Base-by-base conservation (phyloP, 2,797 vertebrate genomes). In the Takifugu ocellatus region DNA sequence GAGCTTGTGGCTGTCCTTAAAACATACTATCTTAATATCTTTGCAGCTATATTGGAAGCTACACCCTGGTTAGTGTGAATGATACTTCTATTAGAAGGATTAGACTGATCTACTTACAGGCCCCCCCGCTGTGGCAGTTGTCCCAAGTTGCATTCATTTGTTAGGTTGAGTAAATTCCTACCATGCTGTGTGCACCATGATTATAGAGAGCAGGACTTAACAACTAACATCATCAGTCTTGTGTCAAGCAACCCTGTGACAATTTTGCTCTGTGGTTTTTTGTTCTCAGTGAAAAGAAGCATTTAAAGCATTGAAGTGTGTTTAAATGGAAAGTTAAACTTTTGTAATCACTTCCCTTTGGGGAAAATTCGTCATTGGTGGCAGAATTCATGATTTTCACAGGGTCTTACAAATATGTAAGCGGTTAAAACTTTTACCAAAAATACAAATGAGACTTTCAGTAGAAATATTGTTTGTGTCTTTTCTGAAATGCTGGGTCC, bases 71-170 rank as follows among this genome's bases (percentile, higher is more conserved):
- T 70, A 66, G 85, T 84, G 84, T 85, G 82, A 88, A 82, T 87
- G 85, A 90, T 90, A 84, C 86, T 90, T 89, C 87, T 89, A 89
- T 89, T 89, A 88, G 86, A 70, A 81, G 87, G 89, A 90, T 90
- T 89, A 90, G 75, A 61, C 77, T 88, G 86, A 89, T 87, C 88
- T 87, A 80, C 89, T 89, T 90, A 88, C 77, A 84, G 89, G 83
- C 84, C 87, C 83, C 89, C 17, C 88, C 79, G 79, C 84, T 77
- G 88, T 60, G 85, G 76, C 82, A 81, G 87, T 88, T 90, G 82
- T 85, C 85, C 89, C 86, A 84, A 89, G 84, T 88, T 84, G 76
- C 86, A 81, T 85, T 84, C 82, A 84, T 85, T 85, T 86, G 84
- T 84, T 80, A 76, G 78, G 87, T 84, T 78, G 79, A 82, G 85